A percentile compares a stretch with the other conserved stretches of the same genome.
Evolutionary conservation across 2,888 invertebrate species (phyloP).

Genomic region (Caenorhabditis sp.): DNA sequence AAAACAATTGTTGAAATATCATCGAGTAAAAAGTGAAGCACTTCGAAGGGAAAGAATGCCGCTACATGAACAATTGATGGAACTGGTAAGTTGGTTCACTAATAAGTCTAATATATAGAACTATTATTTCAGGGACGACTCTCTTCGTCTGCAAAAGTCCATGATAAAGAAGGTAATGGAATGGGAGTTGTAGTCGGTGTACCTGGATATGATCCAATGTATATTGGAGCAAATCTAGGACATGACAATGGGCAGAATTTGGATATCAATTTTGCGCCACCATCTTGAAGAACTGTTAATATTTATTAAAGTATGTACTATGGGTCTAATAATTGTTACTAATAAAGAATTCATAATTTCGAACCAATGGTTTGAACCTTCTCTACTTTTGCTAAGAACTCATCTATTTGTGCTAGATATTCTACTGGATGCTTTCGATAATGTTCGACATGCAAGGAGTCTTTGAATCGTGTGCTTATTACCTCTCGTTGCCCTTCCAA

Average conservation of each 20-base stretch:
- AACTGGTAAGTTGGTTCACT: slow-evolving; percentile 31
- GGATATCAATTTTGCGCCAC: slow-evolving; percentile 36
- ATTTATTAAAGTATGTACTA: background rate
- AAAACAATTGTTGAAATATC: slow-evolving; percentile 41
- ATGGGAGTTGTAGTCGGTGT: slow-evolving; percentile 52
- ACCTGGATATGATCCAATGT: slow-evolving; percentile 51
- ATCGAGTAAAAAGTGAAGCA: slow-evolving; percentile 37
- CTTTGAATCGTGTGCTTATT: slow-evolving; percentile 11
- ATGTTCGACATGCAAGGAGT: slow-evolving; percentile 32
- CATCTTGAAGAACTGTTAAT: slow-evolving; percentile 9
- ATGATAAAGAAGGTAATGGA: slow-evolving; percentile 45
- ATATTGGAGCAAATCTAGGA: slow-evolving; percentile 45
- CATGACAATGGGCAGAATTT: slow-evolving; percentile 40
- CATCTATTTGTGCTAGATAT: slow-evolving; percentile 22
- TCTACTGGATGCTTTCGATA: slow-evolving; percentile 28
- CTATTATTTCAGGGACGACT: slow-evolving; percentile 34
- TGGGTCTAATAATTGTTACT: background rate
- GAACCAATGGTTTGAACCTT: background rate
- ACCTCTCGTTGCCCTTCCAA: background rate
- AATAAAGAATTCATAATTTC: background rate
- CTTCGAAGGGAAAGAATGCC: slow-evolving; percentile 23
- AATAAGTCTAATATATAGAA: too few relatives aligned
- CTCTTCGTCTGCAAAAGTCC: slow-evolving; percentile 43
- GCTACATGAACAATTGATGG: slow-evolving; percentile 43
- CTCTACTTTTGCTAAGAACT: slow-evolving; percentile 12